Evolutionary conservation across 2,797 vertebrate genomes (phyloP), one percentile per base, ranked within the genome.

Genomic region (Hydrocynus forskahlii): DNA sequence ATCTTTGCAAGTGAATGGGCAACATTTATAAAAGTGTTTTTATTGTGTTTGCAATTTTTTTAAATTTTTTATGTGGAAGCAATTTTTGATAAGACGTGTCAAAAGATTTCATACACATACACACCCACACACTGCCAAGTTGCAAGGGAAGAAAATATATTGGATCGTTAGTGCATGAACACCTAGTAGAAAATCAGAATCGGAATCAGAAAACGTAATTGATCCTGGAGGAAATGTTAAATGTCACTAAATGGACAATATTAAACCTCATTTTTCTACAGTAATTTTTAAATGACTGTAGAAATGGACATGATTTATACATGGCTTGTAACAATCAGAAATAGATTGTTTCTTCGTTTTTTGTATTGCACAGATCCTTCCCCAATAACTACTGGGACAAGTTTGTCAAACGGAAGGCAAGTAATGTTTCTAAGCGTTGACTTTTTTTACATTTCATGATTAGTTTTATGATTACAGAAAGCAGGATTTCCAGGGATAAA

Each of bases 331-430:
- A 67, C 10, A 68, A 57, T 68, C 7, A 55, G 16, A 13, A 38
- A 7, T 57, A 19, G 17, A 25, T 74, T 40, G 9, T 48, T 64
- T 16, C 13, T 25, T 25, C 8, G 48, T 25, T 69, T 16, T 75
- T 55, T 83, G 88, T 85, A 83, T 90, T 76, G 13, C 83, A 23
- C 92, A 99, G 98, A 84, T 99, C 97, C 78, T 99, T 99, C 86
- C 98, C 98, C 80, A 97, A 96, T 91, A 99, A 99, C 92, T 99
- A 99, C 91, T 99, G 98, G 98, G 98, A 99, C 92, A 99, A 99
- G 91, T 99, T 99, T 93, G 96, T 99, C 83, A 99, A 99, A 91
- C 96, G 98, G 80, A 99, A 99, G 95, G 98, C 96, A 95, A 89
- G 95, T 86, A 75, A 64, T 55, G 54, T 83, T 81, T 80, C 12